A percentile compares a stretch with the other conserved stretches of the same genome.
Evolutionary conservation across 64 coral and sea anemone genomes (phyloP).

Genomic region (Orbicella faveolata): DNA sequence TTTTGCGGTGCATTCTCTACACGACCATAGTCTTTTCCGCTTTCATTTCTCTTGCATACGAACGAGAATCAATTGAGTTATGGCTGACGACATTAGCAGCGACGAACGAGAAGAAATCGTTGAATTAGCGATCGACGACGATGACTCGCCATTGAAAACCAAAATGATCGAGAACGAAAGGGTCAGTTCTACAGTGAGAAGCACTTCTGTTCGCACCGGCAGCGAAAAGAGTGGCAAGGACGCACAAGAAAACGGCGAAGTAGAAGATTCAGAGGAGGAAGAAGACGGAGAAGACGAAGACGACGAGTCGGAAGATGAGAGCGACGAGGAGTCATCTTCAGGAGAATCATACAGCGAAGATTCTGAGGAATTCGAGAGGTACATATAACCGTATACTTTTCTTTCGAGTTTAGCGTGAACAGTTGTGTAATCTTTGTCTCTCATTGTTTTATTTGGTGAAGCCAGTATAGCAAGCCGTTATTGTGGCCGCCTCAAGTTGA

Average conservation of each 20-base stretch:
- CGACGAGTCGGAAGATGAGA: not conserved
- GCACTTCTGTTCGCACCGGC: not conserved
- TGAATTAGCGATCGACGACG: not conserved
- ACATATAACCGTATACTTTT: not conserved
- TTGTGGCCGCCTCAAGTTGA: not conserved
- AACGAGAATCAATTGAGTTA: not conserved
- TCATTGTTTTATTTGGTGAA: not conserved
- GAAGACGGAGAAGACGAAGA: not conserved
- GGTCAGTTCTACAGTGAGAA: not conserved
- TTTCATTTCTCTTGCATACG: not conserved
- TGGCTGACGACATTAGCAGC: conserved; percentile 15
- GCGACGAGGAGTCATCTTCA: conserved; percentile 13
- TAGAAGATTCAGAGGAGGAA: conserved; percentile 3
- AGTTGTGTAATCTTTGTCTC: too few relatives aligned
- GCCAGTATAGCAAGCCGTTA: not conserved
- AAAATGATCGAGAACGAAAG: conserved; percentile 13
- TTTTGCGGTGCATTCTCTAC: not conserved
- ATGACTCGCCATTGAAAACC: not conserved
- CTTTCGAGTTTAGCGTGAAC: not conserved
- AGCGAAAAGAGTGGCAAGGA: not conserved
- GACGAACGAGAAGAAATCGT: conserved; percentile 21
- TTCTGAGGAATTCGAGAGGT: conserved; percentile 27
- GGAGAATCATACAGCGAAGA: conserved; percentile 13
- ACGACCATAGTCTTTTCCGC: not conserved
- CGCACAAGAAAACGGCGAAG: not conserved